phyloP scores from a whole-genome alignment of 2,113 vertebrate species.

The Antigone vipio region DNA sequence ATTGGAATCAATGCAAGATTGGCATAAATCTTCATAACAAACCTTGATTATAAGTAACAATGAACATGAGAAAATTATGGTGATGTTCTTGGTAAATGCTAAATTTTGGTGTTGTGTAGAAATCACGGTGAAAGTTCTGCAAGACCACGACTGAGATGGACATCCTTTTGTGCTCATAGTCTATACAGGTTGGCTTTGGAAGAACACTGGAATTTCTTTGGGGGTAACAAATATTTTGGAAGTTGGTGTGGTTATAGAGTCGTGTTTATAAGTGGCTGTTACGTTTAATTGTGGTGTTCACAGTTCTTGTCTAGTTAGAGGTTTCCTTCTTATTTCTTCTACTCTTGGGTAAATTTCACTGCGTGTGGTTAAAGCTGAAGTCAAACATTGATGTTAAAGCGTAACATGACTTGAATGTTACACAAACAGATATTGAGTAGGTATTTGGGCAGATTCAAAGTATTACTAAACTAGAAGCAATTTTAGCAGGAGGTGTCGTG shows the following conservation, averaged over 20 bases:
- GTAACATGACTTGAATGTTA: background rate
- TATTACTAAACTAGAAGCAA: background rate
- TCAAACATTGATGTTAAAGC: background rate
- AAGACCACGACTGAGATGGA: rapidly evolving
- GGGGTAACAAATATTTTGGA: background rate
- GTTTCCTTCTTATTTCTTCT: background rate
- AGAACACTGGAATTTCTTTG: background rate
- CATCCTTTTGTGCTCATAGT: background rate
- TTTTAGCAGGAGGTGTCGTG: background rate
- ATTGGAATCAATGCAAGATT: background rate
- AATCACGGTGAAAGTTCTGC: background rate
- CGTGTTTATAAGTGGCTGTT: background rate
- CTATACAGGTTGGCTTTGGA: background rate
- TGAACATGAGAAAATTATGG: background rate
- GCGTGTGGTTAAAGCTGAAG: background rate
- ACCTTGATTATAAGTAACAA: background rate
- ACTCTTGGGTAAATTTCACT: background rate
- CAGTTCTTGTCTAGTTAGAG: background rate
- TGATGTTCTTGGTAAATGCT: background rate
- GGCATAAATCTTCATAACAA: background rate
- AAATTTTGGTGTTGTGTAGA: background rate
- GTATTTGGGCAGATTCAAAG: background rate
- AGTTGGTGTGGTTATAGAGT: background rate
- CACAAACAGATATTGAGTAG: background rate
- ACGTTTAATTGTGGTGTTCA: background rate